Conservation (phyloP, 2,113 vertebrate species). For the Rhinichthys klamathensis region DNA sequence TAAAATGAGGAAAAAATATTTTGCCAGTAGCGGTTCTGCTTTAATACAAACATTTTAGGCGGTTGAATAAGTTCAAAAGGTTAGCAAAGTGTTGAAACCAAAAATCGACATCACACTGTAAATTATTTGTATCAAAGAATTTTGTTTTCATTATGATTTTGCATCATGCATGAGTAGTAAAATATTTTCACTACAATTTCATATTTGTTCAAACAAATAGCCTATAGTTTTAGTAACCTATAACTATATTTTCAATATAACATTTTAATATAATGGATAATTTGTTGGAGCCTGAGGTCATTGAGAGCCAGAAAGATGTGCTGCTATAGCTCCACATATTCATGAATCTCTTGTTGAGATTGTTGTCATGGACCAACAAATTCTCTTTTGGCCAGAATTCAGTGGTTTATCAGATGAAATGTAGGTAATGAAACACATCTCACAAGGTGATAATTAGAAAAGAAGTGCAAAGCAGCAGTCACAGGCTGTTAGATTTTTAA, state of each 20-base stretch:
- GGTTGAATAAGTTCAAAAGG: not conserved
- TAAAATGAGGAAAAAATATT: not conserved
- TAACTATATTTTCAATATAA: not conserved
- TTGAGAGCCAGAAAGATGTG: not conserved
- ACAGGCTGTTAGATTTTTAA: slow-evolving; percentile 82
- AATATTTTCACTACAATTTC: not conserved
- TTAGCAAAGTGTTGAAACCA: not conserved
- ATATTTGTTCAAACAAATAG: not conserved
- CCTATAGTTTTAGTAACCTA: not conserved
- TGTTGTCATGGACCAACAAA: slow-evolving; percentile 52
- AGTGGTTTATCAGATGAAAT: slow-evolving; percentile 88
- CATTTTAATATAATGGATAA: not conserved
- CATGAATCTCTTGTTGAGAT: not conserved
- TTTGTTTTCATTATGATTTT: slow-evolving; percentile 13
- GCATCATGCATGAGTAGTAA: not conserved
- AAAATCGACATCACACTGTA: not conserved
- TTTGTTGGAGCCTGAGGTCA: not conserved
- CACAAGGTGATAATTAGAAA: slow-evolving; percentile 91
- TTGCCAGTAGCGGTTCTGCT: not conserved
- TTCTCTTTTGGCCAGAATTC: slow-evolving; percentile 88
- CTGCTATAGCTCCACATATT: not conserved
- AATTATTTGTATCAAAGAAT: not conserved
- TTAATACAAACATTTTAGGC: not conserved
- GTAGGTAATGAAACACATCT: slow-evolving; percentile 94
- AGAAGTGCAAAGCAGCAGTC: slow-evolving; percentile 78